These are phyloP conservation scores for Dorcus hopei DNA, from an alignment of 2,888 invertebrate genomes.

Conservation along the genomic window DNA sequence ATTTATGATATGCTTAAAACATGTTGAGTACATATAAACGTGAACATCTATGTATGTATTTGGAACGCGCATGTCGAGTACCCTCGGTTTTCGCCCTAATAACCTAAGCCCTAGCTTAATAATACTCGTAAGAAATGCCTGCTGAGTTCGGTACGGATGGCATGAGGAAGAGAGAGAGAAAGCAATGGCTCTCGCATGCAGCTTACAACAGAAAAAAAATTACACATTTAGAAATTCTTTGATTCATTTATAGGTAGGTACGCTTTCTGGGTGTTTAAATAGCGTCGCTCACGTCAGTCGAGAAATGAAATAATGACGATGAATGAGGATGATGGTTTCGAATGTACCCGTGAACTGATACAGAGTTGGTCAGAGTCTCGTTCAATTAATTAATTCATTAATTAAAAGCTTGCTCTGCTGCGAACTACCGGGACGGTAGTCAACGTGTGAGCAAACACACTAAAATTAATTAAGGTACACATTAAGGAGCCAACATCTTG, in stretches of 20 bases:
- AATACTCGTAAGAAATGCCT: neutral
- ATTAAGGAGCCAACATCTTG: conserved; percentile 92
- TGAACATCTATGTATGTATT: conserved; percentile 31
- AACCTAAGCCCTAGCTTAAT: neutral
- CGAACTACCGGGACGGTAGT: conserved; percentile 3
- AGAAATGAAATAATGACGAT: neutral
- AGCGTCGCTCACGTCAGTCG: too few species aligned
- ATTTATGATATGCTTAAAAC: conserved; percentile 42
- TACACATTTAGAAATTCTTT: too few species aligned
- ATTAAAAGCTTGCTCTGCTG: conserved; percentile 11
- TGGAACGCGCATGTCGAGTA: conserved; percentile 26
- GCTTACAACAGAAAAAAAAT: too few species aligned
- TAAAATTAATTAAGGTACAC: conserved; percentile 21
- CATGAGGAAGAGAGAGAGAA: neutral
- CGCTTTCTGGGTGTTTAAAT: too few species aligned
- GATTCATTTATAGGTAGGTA: too few species aligned
- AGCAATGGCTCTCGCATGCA: neutral
- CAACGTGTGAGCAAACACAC: conserved; percentile 11
- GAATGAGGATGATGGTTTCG: conserved; percentile 13
- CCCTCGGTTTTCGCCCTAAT: conserved; percentile 7
- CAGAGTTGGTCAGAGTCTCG: conserved; percentile 22
- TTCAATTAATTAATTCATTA: conserved; percentile 11
- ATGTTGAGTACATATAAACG: conserved; percentile 38
- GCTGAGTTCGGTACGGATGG: too few species aligned
- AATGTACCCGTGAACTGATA: conserved; percentile 23